Conservation (phyloP, 2,888 invertebrate genomes). For the Hypercompe scribonia region DNA sequence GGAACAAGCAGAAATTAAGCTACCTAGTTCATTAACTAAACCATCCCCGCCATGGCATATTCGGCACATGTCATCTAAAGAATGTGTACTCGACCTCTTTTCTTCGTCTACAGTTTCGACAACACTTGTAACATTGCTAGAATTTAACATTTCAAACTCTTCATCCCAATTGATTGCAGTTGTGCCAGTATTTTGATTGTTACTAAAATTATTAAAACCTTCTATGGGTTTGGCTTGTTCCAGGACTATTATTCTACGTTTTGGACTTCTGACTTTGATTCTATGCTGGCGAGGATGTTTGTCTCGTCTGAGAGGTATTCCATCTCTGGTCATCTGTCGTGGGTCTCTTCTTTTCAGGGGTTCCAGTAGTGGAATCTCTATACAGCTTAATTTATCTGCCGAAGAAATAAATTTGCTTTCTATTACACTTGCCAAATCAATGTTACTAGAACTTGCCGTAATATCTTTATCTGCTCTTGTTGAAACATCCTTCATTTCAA, state of each 20-base stretch:
- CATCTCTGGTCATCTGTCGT: constrained; percentile 46
- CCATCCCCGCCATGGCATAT: constrained; percentile 80
- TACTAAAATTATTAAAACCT: constrained; percentile 8
- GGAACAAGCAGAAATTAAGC: constrained; percentile 78
- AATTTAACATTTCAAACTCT: constrained; percentile 52
- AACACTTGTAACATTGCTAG: constrained; percentile 38
- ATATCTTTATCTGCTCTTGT: constrained; percentile 65
- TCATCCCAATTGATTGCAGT: constrained; percentile 61
- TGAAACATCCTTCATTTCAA: constrained; percentile 34
- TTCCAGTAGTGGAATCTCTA: constrained; percentile 29
- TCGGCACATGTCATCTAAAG: constrained; percentile 78
- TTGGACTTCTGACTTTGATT: constrained; percentile 77
- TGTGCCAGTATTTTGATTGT: constrained; percentile 52
- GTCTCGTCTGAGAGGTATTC: constrained; percentile 56
- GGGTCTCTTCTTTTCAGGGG: constrained; percentile 35
- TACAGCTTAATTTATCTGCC: constrained; percentile 26
- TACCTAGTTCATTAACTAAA: constrained; percentile 68
- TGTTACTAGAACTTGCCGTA: constrained; percentile 66
- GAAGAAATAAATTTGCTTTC: constrained; percentile 27
- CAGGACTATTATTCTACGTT: constrained; percentile 55
- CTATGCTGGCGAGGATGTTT: constrained; percentile 69
- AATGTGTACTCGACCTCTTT: constrained; percentile 66
- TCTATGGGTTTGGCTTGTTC: constrained; percentile 55
- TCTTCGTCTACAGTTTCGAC: constrained; percentile 53
- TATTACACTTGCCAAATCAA: constrained; percentile 57